Percentiles rank a stretch among this genome's conserved stretches.
Evolutionary conservation across 2,113 vertebrate genomes (phyloP).

Genomic region (Tragelaphus scriptus): DNA sequence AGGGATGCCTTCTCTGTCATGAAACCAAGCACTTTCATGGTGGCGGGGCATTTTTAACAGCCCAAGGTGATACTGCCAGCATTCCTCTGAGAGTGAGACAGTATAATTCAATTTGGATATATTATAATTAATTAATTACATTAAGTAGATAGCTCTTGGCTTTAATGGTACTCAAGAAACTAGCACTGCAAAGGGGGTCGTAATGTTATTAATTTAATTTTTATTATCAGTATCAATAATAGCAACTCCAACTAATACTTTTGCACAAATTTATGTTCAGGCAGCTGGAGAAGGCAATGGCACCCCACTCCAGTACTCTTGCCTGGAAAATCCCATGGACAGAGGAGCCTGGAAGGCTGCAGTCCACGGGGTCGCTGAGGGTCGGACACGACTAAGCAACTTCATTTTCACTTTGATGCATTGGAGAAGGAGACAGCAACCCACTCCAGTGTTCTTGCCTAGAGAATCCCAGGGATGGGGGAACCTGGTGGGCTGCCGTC

Average conservation of each 20-base stretch:
- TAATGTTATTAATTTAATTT: background rate
- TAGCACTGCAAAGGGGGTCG: background rate
- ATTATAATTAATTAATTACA: conserved; percentile 51
- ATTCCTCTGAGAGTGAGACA: background rate
- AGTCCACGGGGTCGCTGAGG: too few relatives aligned
- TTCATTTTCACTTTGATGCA: too few relatives aligned
- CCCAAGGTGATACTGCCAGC: background rate
- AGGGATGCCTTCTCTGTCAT: background rate
- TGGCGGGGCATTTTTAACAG: background rate
- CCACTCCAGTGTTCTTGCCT: too few relatives aligned
- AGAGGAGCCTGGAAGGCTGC: too few relatives aligned
- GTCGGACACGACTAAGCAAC: too few relatives aligned
- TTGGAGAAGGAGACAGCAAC: too few relatives aligned
- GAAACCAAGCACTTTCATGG: background rate
- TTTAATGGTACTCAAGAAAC: background rate
- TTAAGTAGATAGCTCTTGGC: background rate
- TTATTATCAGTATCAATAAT: background rate
- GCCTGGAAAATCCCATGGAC: too few relatives aligned
- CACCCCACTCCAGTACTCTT: too few relatives aligned
- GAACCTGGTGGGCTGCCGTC: too few relatives aligned
- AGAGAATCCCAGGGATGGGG: too few relatives aligned
- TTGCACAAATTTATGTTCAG: background rate
- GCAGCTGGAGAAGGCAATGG: background rate
- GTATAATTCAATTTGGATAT: conserved; percentile 12
- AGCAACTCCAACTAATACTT: background rate